Percentiles rank a stretch among this genome's conserved stretches.
These are phyloP conservation scores for Pelosia muscerda DNA, from an alignment of 2,888 invertebrate species.

Conservation along the genomic window DNA sequence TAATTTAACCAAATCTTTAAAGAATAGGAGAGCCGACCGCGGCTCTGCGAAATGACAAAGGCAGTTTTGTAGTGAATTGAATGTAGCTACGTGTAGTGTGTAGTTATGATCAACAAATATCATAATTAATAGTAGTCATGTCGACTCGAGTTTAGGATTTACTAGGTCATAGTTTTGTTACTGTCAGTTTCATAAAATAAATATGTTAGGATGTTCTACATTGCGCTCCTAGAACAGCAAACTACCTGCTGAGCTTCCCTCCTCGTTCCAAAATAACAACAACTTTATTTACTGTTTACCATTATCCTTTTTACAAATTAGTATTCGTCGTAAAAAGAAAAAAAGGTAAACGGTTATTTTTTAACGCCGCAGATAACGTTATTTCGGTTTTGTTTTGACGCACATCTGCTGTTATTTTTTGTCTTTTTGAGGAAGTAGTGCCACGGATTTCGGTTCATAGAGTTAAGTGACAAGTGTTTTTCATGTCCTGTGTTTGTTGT, in stretches of 20 bases:
- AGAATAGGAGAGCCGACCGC: too few species aligned
- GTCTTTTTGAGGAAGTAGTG: conserved; percentile 22
- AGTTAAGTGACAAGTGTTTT: conserved; percentile 42
- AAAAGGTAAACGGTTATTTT: conserved; percentile 22
- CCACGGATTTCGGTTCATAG: conserved; percentile 20
- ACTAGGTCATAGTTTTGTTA: too few species aligned
- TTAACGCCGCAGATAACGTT: conserved; percentile 19
- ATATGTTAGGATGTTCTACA: not conserved
- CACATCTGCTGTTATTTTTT: conserved; percentile 45
- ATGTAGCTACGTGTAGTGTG: too few species aligned
- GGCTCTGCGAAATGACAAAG: too few species aligned
- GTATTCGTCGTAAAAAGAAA: conserved; percentile 20
- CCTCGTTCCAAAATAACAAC: conserved; percentile 16
- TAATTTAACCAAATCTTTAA: not conserved
- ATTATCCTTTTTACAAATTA: conserved; percentile 26
- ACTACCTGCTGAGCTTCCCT: not conserved
- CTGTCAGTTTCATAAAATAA: too few species aligned
- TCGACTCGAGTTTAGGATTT: too few species aligned
- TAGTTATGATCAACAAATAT: not conserved
- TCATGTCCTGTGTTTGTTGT: conserved; percentile 21
- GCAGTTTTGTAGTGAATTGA: too few species aligned
- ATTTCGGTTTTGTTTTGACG: conserved; percentile 29
- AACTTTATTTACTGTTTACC: conserved; percentile 17
- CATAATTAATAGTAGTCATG: too few species aligned
- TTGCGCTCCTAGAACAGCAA: not conserved